These are phyloP conservation scores for Agrotis segetum DNA, from an alignment of 2,888 invertebrate species.

Conservation along the genomic window DNA sequence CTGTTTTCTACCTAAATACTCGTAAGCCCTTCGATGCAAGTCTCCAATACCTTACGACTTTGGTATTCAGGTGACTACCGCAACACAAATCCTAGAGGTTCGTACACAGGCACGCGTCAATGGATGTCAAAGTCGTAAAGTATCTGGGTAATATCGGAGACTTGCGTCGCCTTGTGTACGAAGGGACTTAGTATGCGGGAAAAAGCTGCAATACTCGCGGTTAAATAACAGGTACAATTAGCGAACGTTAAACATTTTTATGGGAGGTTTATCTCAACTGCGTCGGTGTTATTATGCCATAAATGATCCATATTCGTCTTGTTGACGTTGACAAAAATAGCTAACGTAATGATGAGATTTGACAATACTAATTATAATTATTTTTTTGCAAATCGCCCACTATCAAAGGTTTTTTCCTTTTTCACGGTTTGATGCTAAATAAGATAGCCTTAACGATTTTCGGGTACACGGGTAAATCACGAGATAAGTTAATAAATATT, in stretches of 20 bases:
- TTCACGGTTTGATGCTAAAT: constrained; percentile 12
- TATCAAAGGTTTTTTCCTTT: constrained; percentile 1
- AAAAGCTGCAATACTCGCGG: constrained; percentile 7
- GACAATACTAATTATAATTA: neutral
- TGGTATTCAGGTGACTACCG: no score
- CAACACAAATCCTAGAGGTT: no score
- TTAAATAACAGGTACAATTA: constrained; percentile 18
- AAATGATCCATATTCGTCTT: neutral
- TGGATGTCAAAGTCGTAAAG: no score
- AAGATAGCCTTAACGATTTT: constrained; percentile 32
- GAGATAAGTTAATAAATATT: no score
- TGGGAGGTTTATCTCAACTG: neutral
- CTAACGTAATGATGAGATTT: neutral
- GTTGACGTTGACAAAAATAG: constrained; percentile 6
- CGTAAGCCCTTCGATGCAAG: no score
- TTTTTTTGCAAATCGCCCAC: constrained; percentile 26
- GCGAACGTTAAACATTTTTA: neutral
- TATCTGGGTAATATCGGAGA: no score
- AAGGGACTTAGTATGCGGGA: constrained; percentile 10
- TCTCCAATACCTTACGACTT: no score
- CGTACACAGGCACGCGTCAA: no score
- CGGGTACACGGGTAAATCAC: neutral
- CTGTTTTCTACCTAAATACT: constrained; percentile 18
- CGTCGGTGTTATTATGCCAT: constrained; percentile 20
- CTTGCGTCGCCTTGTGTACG: no score